Evolutionary conservation across 2,888 invertebrate species (phyloP).

Genomic region (Chesias legatella): DNA sequence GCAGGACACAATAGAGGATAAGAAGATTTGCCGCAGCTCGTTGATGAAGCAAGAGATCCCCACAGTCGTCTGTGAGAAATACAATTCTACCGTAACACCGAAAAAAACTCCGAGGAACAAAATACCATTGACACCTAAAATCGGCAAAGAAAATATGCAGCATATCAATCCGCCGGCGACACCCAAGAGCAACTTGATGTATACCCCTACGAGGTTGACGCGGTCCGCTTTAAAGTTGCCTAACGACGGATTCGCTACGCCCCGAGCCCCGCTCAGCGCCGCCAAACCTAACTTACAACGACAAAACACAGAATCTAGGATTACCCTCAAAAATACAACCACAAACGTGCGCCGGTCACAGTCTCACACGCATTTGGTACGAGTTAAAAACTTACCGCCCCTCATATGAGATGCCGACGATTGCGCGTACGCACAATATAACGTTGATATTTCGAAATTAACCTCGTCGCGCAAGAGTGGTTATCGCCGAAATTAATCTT

Average conservation of each 20-base stretch:
- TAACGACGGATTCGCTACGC: constrained; percentile 65
- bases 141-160: constrained; percentile 64
- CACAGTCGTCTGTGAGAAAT: constrained; percentile 37
- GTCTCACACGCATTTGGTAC: constrained; percentile 57
- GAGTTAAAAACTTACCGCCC: constrained; percentile 64
- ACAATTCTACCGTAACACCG: constrained; percentile 46
- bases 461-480: too few relatives aligned
- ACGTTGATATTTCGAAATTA: too few relatives aligned
- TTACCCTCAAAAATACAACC: constrained; percentile 53
- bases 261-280: constrained; percentile 63
- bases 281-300: constrained; percentile 56
- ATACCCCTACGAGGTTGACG: constrained; percentile 62
- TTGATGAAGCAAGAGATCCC: constrained; percentile 49
- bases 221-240: constrained; percentile 62
- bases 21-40: constrained; percentile 77
- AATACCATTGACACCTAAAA: constrained; percentile 56
- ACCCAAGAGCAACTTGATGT: constrained; percentile 52
- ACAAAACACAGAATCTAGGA: constrained; percentile 47
- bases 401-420: constrained; percentile 42
- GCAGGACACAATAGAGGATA: constrained; percentile 74
- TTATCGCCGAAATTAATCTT: too few relatives aligned
- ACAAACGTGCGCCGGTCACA: constrained; percentile 61
- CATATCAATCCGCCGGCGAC: constrained; percentile 42
- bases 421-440: too few relatives aligned
- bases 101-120: constrained; percentile 53